Evolutionary conservation across 2,888 invertebrate species (phyloP), one percentile per base, ranked within the genome.

Genomic region (Morpho achilles): DNA sequence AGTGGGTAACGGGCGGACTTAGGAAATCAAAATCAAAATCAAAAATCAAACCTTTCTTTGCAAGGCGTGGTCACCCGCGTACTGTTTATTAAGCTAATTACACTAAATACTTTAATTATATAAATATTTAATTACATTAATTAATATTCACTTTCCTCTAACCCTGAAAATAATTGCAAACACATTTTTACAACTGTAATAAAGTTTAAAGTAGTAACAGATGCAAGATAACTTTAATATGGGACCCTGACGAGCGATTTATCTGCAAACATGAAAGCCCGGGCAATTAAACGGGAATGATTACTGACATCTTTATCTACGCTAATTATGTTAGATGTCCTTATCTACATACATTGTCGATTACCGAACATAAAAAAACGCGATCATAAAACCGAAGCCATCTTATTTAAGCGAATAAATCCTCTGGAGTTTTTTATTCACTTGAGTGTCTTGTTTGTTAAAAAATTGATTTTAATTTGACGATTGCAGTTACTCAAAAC

Each of bases 181-280:
- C 10, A 51, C 8, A 23, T 8, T n/a, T 49, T 56, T 44, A 53
- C 23, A 53, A 53, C 41, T 50, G 43, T 49, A 42, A 53, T 60
- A 56, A 60, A 58, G 16, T 44, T 49, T n/a, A 56, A 53, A 60
- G 10, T 49, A 52, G 45, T 50, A 49, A 40, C 49, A 46, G 32
- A 59, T 56, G 49, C 59, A 22, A 43, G 46, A 53, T 58, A 53
- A 46, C 39, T 56, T 48, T 57, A 45, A 54, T 54, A 53, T 56
- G 42, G 46, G 53, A 53, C 49, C 23, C 51, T 56, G 74, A 69
- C 70, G 70, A 75, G 63, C 67, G 68, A 73, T 71, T 74, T 68
- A 72, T 70, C 66, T 69, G 63, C 69, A 50, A 50, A 41, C 62
- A 69, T 68, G 64, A 63, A 62, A 61, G 65, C 63, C 53, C 53